Base-by-base conservation (phyloP, 2,888 invertebrate genomes). In the Vesta saturnalis region DNA sequence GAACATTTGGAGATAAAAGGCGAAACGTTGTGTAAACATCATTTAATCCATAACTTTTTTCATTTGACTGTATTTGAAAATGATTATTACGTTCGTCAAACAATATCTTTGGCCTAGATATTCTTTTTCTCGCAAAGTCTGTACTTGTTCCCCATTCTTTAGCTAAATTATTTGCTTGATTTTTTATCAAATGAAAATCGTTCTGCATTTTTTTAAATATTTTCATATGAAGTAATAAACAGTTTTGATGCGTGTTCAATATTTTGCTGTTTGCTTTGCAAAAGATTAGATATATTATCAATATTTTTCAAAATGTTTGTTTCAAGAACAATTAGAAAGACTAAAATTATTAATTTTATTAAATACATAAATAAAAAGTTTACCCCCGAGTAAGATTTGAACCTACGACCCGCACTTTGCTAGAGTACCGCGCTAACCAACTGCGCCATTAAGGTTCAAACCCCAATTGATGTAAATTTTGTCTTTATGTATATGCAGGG, bases 61-160 rank as follows among this genome's bases (percentile, higher is more conserved):
- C 55, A 56, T 19, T 59, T 39, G 47, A 59, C 60, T 64, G 30
- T 39, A 68, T 59, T 60, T 64, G 60, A 47, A 47, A 57, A 69
- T 64, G 69, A 49, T 64, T 69, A 64, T 54, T 64, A 35, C 22
- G 55, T 49, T 69, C 59, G 15, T 59, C 59, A 59, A 59, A 59
- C 18, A 35, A 59, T 19, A 23, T 59, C 30, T 64, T 64, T 52
- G 54, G 64, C 15, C 61, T 57, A 59, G 59, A 67, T 63, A 63
- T 63, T 59, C 55, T 58, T 60, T 63, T 67, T 46, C 55, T 64
- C 54, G 58, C 39, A 61, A 57, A 35, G 3, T 57, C 30, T 22
- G 57, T 35, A 14, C 12, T 35, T 14, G 35, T 57, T 16, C 69
- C 61, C 61, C 64, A 64, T 49, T 64, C 60, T 35, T 60, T 18